Conservation (phyloP, 1,140 invertebrate genomes). For the Monochamus saltuarius region DNA sequence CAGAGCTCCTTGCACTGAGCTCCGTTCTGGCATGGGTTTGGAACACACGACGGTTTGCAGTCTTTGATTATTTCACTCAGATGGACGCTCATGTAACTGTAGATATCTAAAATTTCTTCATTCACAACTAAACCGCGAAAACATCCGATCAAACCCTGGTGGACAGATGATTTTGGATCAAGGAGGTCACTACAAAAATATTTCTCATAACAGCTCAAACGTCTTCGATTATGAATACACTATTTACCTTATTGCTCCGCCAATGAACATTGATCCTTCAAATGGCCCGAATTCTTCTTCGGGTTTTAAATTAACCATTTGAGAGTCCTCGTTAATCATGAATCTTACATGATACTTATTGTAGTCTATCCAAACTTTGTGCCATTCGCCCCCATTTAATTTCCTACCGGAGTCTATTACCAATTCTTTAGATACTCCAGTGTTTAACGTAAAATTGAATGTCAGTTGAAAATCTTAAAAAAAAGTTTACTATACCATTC, state of each 20-base stretch:
- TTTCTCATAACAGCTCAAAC: neutral
- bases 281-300: slow-evolving; percentile 89
- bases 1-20: slow-evolving; percentile 88
- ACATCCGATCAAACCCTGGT: slow-evolving; percentile 88
- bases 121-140: slow-evolving; percentile 90
- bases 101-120: slow-evolving; percentile 85
- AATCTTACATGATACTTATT: slow-evolving; percentile 92
- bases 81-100: slow-evolving; percentile 91
- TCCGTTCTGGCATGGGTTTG: slow-evolving; percentile 89
- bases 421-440: slow-evolving; percentile 73
- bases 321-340: slow-evolving; percentile 85
- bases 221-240: slow-evolving; percentile 1
- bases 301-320: slow-evolving; percentile 80
- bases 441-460: slow-evolving; percentile 88
- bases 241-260: slow-evolving; percentile 82
- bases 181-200: slow-evolving; percentile 68
- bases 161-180: slow-evolving; percentile 72
- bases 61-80: slow-evolving; percentile 87
- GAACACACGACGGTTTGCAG: slow-evolving; percentile 90
- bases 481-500: too few species aligned
- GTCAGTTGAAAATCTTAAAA: slow-evolving; percentile 76
- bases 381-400: slow-evolving; percentile 91
- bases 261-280: slow-evolving; percentile 90
- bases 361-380: slow-evolving; percentile 92
- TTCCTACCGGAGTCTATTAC: slow-evolving; percentile 78